Base-by-base conservation (phyloP, 2,113 vertebrate genomes). In the Hydropotes inermis region DNA sequence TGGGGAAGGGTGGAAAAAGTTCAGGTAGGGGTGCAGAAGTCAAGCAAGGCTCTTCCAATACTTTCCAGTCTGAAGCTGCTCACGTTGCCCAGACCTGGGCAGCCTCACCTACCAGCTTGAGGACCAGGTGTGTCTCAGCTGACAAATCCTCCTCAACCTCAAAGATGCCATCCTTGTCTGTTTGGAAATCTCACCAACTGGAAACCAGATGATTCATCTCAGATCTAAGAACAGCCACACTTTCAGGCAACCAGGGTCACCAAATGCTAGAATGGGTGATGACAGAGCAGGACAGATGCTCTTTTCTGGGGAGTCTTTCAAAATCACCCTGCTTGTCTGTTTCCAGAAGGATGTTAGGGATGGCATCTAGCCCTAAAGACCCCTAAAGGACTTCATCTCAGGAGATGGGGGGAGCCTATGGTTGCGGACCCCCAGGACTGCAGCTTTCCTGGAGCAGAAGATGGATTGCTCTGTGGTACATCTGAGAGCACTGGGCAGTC, bases 241-340 rank as follows among this genome's bases (percentile, higher is more conserved):
- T 50, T 70, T 6, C 19, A 5, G 45, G 64, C 11, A 43, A 3
- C 25, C 33, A 25, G 33, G 57, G 50, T 52, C 90, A 30, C 3
- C 1, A 57, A 91, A 39, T 21, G 25, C 64, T 47, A 67, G 67
- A 39, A 3, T 4, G 36, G 47, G n/a, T 14, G 33, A 85, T 12
- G 21, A 54, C 28, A 50, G 36, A 45, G 39, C 19, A 47, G 1
- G 6, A 5, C 3, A 28, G 36, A 30, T 11, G 1, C 19, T 92
- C 14, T 84, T 74, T 94, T 57, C 82, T 30, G 36, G 9, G 64
- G 16, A 55, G 61, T 54, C 58, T 67, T 95, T 89, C 58, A 82
- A 87, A 89, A 57, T 50, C 43, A n/a, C 15, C 21, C 2, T 47
- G 54, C 12, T 87, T 16, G 1, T 7, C 23, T 21, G 13, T 25